These are phyloP conservation scores for Charaxes varanes DNA, from an alignment of 1,140 invertebrate genomes.

Conservation along the genomic window DNA sequence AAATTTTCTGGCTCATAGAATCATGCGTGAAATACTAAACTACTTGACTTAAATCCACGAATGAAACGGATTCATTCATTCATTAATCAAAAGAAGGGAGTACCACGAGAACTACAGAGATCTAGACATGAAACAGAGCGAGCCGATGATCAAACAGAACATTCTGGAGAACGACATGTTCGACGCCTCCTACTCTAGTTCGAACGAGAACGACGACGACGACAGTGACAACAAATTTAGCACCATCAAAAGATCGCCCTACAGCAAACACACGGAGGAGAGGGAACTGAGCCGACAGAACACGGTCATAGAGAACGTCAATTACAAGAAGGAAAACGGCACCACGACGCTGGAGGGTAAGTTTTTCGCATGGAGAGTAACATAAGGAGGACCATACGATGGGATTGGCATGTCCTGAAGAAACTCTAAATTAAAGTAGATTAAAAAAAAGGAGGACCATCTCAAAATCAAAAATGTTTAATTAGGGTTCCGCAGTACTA, in stretches of 20 bases:
- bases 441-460: no score
- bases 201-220: slow-evolving; percentile 76
- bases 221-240: slow-evolving; percentile 79
- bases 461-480: no score
- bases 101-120: slow-evolving; percentile 41
- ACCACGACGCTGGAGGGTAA: slow-evolving; percentile 57
- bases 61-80: no score
- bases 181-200: slow-evolving; percentile 68
- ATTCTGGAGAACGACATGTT: slow-evolving; percentile 73
- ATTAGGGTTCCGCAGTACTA: no score
- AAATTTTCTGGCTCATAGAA: no score
- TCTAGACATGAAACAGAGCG: slow-evolving; percentile 51
- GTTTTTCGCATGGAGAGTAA: slow-evolving; percentile 4
- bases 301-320: slow-evolving; percentile 68
- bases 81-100: no score
- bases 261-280: slow-evolving; percentile 72
- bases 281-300: slow-evolving; percentile 66
- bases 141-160: slow-evolving; percentile 72
- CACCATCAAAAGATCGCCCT: slow-evolving; percentile 80
- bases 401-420: neutral
- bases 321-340: slow-evolving; percentile 67
- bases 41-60: no score
- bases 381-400: neutral
- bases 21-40: no score
- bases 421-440: no score